Conservation (phyloP, 2,888 invertebrate species). For the Leucophenga maculata region DNA sequence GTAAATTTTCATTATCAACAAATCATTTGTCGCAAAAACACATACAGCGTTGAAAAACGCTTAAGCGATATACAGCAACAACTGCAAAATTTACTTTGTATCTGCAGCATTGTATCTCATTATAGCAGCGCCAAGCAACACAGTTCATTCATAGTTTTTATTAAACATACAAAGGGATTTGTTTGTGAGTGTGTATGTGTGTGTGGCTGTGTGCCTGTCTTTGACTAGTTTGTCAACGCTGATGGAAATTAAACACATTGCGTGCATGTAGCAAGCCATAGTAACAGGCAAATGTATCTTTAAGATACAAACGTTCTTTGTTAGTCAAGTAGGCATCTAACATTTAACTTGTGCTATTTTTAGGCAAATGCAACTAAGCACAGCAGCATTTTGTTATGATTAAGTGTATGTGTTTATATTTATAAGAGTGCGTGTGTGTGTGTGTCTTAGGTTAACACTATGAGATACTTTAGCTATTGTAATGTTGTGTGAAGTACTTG, state of each 20-base stretch:
- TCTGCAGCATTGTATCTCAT: not conserved
- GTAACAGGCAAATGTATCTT: not conserved
- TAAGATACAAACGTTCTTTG: constrained; percentile 4
- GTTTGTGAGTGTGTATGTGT: not conserved
- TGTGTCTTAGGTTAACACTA: constrained; percentile 1
- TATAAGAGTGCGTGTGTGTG: not conserved
- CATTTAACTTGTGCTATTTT: constrained; percentile 21
- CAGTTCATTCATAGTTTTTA: not conserved
- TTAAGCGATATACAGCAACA: not conserved
- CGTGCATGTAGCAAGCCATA: not conserved
- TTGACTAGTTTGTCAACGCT: constrained; percentile 60
- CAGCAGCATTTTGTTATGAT: not conserved
- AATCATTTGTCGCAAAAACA: constrained; percentile 24
- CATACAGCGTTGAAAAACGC: not conserved
- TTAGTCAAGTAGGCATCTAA: not conserved
- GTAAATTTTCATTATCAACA: constrained; percentile 27
- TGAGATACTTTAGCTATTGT: not conserved
- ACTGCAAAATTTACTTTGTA: not conserved
- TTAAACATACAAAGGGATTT: not conserved
- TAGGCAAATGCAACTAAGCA: constrained; percentile 6
- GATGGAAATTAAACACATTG: constrained; percentile 66
- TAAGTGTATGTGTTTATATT: not conserved
- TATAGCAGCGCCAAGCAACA: not conserved
- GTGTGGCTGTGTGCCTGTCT: constrained; percentile 43
- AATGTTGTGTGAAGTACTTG: no score